A percentile compares a stretch with the other conserved stretches of the same genome.
phyloP scores from a whole-genome alignment of 2,888 invertebrate genomes.

The Dorcus parallelipipedus region DNA sequence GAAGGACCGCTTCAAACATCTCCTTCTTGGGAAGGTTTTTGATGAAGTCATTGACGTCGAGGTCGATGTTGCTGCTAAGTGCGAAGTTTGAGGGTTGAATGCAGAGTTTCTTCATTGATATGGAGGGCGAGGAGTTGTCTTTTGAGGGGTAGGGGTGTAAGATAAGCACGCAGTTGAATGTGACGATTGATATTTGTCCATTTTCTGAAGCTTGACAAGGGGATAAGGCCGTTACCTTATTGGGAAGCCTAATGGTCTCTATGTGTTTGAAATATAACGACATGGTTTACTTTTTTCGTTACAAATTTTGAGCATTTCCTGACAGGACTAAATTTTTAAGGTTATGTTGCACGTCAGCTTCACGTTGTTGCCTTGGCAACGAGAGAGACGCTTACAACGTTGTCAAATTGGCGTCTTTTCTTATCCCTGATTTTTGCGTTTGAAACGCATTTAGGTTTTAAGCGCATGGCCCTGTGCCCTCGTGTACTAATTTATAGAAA shows the following conservation, averaged over 20 bases:
- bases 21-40: slow-evolving; percentile 29
- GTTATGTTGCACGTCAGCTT: neutral
- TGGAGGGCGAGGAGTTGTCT: slow-evolving; percentile 26
- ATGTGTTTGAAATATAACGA: slow-evolving; percentile 31
- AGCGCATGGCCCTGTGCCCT: no score
- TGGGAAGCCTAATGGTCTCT: slow-evolving; percentile 33
- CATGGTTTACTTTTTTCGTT: slow-evolving; percentile 14
- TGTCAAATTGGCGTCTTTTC: no score
- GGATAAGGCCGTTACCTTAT: slow-evolving; percentile 31
- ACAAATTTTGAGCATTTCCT: neutral
- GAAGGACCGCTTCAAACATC: slow-evolving; percentile 35
- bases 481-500: no score
- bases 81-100: slow-evolving; percentile 28
- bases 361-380: no score
- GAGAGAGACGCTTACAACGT: no score
- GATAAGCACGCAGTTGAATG: slow-evolving; percentile 37
- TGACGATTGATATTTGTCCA: slow-evolving; percentile 36
- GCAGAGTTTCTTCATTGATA: slow-evolving; percentile 34
- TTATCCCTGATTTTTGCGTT: no score
- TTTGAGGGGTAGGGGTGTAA: slow-evolving; percentile 34
- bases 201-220: slow-evolving; percentile 38
- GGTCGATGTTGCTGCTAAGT: slow-evolving; percentile 32
- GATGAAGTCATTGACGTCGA: slow-evolving; percentile 34
- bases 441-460: no score
- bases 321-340: neutral